phyloP scores from a whole-genome alignment of 2,888 invertebrate genomes.

The Pardosa pseudoannulata region DNA sequence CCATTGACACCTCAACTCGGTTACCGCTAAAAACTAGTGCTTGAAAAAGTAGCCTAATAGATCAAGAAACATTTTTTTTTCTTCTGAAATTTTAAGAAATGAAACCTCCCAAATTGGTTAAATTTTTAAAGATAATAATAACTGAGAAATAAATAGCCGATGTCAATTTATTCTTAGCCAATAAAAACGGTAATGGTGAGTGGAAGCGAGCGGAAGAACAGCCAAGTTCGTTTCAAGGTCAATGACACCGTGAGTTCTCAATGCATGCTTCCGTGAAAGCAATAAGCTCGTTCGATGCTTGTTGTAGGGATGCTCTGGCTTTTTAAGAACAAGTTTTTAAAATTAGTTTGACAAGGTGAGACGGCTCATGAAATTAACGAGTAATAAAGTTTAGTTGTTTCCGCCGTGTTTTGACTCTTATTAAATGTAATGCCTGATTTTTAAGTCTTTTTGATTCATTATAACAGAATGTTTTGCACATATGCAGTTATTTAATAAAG shows the following conservation, averaged over 20 bases:
- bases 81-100: no score
- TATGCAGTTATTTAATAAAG: no score
- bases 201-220: slow-evolving; percentile 44
- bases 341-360: neutral
- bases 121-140: slow-evolving; percentile 17
- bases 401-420: no score
- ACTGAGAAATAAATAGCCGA: neutral
- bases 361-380: neutral
- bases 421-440: no score
- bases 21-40: neutral
- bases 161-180: slow-evolving; percentile 15
- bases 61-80: no score
- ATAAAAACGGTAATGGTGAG: neutral
- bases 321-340: neutral
- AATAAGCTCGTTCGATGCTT: neutral
- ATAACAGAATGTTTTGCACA: no score
- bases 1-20: slow-evolving; percentile 42
- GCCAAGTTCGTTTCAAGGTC: slow-evolving; percentile 49
- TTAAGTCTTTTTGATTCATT: no score
- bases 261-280: slow-evolving; percentile 39
- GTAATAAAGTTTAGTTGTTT: no score
- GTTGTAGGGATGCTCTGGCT: neutral
- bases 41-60: no score
- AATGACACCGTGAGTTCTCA: slow-evolving; percentile 36
- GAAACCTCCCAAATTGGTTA: neutral